Evolutionary conservation across 2,797 vertebrate species (phyloP).

Genomic region (Tenualosa ilisha): DNA sequence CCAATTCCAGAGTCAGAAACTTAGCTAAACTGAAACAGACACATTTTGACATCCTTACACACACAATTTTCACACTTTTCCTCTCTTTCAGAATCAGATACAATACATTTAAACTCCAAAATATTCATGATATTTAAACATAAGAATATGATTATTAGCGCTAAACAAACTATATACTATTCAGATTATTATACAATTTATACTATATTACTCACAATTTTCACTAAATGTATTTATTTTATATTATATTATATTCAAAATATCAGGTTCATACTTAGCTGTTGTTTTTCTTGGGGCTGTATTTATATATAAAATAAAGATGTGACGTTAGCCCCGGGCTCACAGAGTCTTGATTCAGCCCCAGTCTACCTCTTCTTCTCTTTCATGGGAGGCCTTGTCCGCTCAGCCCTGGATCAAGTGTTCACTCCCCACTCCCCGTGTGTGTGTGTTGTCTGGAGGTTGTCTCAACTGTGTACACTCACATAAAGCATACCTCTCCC

Average conservation of each 20-base stretch:
- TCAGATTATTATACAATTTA: too few relatives aligned
- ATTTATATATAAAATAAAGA: neutral
- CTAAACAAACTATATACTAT: too few relatives aligned
- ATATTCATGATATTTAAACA: too few relatives aligned
- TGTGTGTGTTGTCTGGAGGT: neutral
- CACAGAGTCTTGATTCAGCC: neutral
- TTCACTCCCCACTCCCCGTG: neutral
- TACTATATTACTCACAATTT: neutral
- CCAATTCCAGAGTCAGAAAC: too few relatives aligned
- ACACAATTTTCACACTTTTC: too few relatives aligned
- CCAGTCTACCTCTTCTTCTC: neutral
- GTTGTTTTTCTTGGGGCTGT: neutral
- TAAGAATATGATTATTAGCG: too few relatives aligned
- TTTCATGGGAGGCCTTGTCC: neutral
- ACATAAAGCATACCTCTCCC: conserved; percentile 33
- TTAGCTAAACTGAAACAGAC: too few relatives aligned
- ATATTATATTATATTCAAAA: neutral
- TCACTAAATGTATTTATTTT: neutral
- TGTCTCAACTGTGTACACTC: conserved; percentile 12
- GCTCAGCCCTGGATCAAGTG: neutral
- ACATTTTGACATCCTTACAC: too few relatives aligned
- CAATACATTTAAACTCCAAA: too few relatives aligned
- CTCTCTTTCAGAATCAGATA: too few relatives aligned
- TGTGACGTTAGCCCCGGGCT: neutral
- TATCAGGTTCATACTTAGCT: neutral